Evolutionary conservation across 2,797 vertebrate genomes (phyloP).

Genomic region (Leucoraja ocellata): DNA sequence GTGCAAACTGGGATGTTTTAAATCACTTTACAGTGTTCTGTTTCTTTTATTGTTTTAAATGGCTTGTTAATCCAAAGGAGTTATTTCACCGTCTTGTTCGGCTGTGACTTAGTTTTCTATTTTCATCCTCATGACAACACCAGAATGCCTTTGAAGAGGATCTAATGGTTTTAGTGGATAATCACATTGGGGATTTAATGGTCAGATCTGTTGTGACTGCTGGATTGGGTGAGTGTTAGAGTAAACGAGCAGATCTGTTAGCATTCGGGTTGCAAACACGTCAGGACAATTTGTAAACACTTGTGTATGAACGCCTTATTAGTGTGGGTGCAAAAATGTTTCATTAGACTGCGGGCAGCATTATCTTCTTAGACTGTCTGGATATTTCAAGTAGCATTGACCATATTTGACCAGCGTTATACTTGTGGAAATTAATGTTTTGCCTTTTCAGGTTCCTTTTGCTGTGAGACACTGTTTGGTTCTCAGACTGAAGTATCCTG

Average conservation of each 20-base stretch:
- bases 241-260: not conserved
- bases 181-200: slow-evolving; percentile 19
- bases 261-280: not conserved
- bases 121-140: not conserved
- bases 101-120: slow-evolving; percentile 27
- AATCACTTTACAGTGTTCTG: not conserved
- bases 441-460: not conserved
- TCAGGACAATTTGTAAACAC: not conserved
- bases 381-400: not conserved
- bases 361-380: too few relatives aligned
- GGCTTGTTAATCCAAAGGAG: not conserved
- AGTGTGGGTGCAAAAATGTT: not conserved
- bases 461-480: not conserved
- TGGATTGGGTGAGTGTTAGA: slow-evolving; percentile 18
- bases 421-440: not conserved
- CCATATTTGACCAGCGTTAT: not conserved
- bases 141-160: slow-evolving; percentile 22
- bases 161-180: slow-evolving; percentile 24
- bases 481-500: too few relatives aligned
- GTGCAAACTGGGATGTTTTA: not conserved
- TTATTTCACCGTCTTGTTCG: not conserved
- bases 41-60: not conserved
- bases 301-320: not conserved
- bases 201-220: slow-evolving; percentile 11
- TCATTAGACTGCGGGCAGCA: not conserved